Conservation (phyloP, 2,113 vertebrate genomes). For the Delphinus delphis region DNA sequence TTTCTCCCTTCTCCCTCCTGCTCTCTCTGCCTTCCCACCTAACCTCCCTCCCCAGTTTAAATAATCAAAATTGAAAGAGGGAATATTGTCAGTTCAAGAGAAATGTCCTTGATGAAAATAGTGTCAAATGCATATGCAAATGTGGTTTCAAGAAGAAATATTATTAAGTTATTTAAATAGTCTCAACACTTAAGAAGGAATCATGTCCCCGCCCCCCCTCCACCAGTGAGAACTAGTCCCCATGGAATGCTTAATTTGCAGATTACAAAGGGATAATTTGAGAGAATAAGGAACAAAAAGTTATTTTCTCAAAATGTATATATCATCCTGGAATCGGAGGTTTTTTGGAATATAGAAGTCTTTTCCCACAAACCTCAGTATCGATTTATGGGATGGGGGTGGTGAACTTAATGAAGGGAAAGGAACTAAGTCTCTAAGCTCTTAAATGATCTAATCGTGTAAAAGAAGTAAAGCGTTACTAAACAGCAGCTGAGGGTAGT, state of each 20-base stretch:
- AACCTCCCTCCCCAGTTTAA: neutral
- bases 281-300: neutral
- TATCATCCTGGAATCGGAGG: neutral
- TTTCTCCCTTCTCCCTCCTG: neutral
- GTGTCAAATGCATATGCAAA: neutral
- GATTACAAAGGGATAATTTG: neutral
- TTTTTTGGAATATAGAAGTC: neutral
- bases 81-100: neutral
- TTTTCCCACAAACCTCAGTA: neutral
- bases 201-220: neutral
- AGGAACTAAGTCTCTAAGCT: neutral
- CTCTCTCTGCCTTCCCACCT: no score
- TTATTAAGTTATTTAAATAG: neutral
- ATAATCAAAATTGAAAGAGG: neutral
- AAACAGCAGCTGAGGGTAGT: neutral
- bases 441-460: neutral
- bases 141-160: neutral
- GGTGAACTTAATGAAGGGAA: neutral
- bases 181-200: neutral
- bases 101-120: neutral
- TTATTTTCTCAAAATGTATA: neutral
- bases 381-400: neutral
- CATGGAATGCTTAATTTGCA: conserved; percentile 13
- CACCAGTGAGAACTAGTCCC: neutral
- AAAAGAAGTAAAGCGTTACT: neutral